These are phyloP conservation scores for Serinus canaria DNA, from an alignment of 2,113 vertebrate species.

Conservation along the genomic window DNA sequence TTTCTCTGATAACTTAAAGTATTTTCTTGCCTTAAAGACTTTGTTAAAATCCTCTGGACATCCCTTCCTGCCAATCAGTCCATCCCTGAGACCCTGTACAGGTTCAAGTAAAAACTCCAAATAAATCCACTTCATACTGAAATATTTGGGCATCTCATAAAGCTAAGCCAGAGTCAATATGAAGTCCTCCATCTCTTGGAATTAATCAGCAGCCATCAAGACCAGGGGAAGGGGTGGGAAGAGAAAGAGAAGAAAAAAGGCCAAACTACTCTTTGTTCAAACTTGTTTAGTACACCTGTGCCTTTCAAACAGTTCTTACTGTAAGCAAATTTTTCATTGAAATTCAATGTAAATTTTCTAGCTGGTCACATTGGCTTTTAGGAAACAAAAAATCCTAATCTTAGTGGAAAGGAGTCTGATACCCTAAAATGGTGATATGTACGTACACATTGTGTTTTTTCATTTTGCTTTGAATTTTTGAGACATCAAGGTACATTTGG, in stretches of 20 bases:
- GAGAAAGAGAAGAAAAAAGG: background rate
- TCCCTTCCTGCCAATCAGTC: background rate
- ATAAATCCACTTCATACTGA: background rate
- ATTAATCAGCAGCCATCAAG: background rate
- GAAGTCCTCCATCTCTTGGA: background rate
- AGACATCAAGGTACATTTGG: background rate
- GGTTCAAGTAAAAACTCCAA: background rate
- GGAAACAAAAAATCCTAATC: background rate
- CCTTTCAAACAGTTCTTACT: background rate
- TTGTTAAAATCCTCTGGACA: background rate
- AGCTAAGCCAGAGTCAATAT: background rate
- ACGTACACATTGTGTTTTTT: background rate
- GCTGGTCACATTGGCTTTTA: background rate
- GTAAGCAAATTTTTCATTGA: background rate
- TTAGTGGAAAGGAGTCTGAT: background rate
- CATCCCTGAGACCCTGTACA: background rate
- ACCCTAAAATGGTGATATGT: background rate
- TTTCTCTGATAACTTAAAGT: background rate
- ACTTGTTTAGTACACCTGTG: background rate
- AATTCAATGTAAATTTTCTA: background rate
- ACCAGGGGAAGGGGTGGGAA: accelerated
- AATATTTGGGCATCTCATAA: background rate
- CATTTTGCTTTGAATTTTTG: conserved; percentile 1
- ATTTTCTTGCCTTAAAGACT: background rate
- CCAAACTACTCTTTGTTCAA: background rate